These are phyloP conservation scores for Megalonaias nervosa DNA, from an alignment of 1,140 invertebrate species.

Conservation along the genomic window DNA sequence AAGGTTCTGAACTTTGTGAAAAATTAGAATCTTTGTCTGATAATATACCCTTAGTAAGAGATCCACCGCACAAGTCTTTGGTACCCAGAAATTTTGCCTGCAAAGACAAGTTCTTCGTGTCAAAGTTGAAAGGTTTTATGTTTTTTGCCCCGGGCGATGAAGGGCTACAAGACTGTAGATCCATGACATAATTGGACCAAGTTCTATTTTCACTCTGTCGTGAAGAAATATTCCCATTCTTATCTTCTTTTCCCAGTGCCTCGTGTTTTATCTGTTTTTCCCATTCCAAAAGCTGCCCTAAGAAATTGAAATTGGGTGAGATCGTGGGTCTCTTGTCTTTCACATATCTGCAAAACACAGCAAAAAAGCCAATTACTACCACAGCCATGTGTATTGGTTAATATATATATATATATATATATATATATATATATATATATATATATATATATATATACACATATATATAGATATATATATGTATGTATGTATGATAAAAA, in stretches of 20 bases:
- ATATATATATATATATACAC: no score
- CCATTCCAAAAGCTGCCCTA: conserved; percentile 77
- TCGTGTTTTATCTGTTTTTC: conserved; percentile 69
- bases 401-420: no score
- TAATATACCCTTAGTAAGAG: no score
- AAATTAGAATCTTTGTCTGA: no score
- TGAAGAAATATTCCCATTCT: conserved; percentile 10
- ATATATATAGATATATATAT: no score
- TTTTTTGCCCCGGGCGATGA: conserved; percentile 51
- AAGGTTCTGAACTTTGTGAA: no score
- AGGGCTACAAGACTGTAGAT: conserved; percentile 54
- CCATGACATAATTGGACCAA: conserved; percentile 46
- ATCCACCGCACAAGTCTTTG: no score
- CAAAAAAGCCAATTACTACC: conserved; percentile 8
- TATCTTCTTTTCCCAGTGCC: conserved; percentile 31
- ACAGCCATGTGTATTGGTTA: neutral
- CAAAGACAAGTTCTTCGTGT: neutral
- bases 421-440: no score
- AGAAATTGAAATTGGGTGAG: conserved; percentile 86
- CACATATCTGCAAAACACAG: conserved; percentile 76
- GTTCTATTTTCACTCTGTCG: conserved; percentile 5
- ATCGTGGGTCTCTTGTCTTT: conserved; percentile 92
- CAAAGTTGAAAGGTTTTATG: conserved; percentile 35
- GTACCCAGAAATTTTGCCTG: no score
- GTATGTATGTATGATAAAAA: no score